Evolutionary conservation across 2,113 vertebrate genomes (phyloP).

Genomic region (Gracilinanus agilis): DNA sequence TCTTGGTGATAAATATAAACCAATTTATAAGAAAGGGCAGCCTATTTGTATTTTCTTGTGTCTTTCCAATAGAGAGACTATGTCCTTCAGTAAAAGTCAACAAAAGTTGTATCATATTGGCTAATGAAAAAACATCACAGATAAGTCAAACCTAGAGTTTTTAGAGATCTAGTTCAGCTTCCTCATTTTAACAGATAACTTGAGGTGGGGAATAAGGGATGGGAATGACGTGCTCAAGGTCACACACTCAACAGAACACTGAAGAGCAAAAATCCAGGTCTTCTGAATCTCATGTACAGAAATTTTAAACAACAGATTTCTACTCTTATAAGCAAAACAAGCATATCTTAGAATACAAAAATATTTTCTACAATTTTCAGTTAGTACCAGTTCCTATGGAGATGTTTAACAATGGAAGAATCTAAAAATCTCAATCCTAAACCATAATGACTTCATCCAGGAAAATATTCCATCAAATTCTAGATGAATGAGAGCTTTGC

Average conservation of each 20-base stretch:
- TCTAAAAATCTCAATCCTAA: not conserved
- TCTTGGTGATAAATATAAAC: not conserved
- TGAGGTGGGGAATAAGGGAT: too few relatives aligned
- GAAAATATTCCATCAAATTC: not conserved
- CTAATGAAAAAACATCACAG: not conserved
- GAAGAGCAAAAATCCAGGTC: not conserved
- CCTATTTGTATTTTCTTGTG: not conserved
- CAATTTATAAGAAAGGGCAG: not conserved
- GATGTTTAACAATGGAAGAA: constrained; percentile 2
- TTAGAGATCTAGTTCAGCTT: not conserved
- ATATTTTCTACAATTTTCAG: not conserved
- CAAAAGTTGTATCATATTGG: not conserved
- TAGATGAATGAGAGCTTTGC: not conserved
- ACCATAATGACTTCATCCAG: constrained; percentile 46
- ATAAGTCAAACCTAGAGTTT: not conserved
- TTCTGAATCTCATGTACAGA: constrained; percentile 8
- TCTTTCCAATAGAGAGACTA: not conserved
- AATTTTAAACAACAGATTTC: constrained; percentile 22
- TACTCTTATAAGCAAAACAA: not conserved
- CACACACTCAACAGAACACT: not conserved
- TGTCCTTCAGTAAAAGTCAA: not conserved
- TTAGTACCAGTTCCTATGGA: not conserved
- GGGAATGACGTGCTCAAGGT: not conserved
- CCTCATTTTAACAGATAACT: not conserved
- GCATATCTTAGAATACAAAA: not conserved